A percentile compares a stretch with the other conserved stretches of the same genome.
These are phyloP conservation scores for Drosophila melanosoma DNA, from an alignment of 2,888 invertebrate genomes.

Conservation along the genomic window DNA sequence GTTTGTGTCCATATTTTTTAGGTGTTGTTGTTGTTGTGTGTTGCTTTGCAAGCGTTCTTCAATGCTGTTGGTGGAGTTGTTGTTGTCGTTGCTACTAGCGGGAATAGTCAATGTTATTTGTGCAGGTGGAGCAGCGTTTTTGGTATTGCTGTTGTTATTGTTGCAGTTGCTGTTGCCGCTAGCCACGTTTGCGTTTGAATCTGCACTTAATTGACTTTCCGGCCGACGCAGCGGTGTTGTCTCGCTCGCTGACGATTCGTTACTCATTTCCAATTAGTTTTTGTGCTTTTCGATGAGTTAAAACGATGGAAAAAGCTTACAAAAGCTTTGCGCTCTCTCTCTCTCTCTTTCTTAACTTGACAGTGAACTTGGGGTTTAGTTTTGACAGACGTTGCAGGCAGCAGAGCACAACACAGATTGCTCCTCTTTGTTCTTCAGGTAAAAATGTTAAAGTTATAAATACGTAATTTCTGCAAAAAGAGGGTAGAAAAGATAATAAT, in stretches of 20 bases:
- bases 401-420: conserved; percentile 10
- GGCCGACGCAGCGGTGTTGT: conserved; percentile 84
- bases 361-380: conserved; percentile 68
- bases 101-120: conserved; percentile 45
- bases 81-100: conserved; percentile 23
- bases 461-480: conserved; percentile 26
- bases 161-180: conserved; percentile 33
- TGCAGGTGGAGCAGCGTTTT: conserved; percentile 17
- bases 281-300: conserved; percentile 36
- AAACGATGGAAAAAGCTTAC: conserved; percentile 39
- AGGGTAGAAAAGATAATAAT: conserved; percentile 20
- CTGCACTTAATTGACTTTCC: conserved; percentile 63
- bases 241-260: conserved; percentile 83
- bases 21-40: conserved; percentile 51
- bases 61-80: conserved; percentile 14
- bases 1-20: conserved; percentile 82
- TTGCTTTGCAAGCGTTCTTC: conserved; percentile 59
- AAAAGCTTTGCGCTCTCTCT: conserved; percentile 33
- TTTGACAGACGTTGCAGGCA: conserved; percentile 21
- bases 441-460: conserved; percentile 19
- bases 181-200: conserved; percentile 60
- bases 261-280: conserved; percentile 81
- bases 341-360: conserved; percentile 39
- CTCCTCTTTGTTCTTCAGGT: conserved; percentile 33
- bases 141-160: conserved; percentile 18